A percentile compares a stretch with the other conserved stretches of the same genome.
Evolutionary conservation across 2,888 invertebrate species (phyloP).

Genomic region (Netelia virgata): DNA sequence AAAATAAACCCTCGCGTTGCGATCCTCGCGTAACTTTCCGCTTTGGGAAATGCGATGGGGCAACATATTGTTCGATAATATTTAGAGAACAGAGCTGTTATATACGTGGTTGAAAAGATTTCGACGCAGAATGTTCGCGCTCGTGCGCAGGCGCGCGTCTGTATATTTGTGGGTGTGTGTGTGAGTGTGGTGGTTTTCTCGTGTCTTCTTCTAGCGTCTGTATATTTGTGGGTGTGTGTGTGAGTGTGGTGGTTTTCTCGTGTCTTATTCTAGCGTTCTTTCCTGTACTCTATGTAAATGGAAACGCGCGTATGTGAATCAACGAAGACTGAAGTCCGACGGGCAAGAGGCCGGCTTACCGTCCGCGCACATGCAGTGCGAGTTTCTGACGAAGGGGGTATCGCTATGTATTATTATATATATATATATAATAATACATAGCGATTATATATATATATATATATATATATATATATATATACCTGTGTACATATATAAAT

Average conservation of each 20-base stretch:
- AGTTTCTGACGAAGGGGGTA: constrained; percentile 3
- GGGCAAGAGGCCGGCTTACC: constrained; percentile 28
- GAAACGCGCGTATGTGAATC: constrained; percentile 18
- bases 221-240: constrained; percentile 9
- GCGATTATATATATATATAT: constrained; percentile 8
- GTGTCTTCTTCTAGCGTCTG: not conserved
- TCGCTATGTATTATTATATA: constrained; percentile 25
- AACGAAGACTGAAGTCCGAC: not conserved
- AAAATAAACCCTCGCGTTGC: constrained; percentile 64
- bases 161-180: constrained; percentile 12
- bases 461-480: not conserved
- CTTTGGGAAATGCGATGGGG: constrained; percentile 52
- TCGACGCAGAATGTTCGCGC: constrained; percentile 65
- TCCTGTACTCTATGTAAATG: too few species aligned
- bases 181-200: constrained; percentile 61
- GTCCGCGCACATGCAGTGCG: constrained; percentile 47
- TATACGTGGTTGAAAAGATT: constrained; percentile 33
- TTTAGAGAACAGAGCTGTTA: constrained; percentile 73
- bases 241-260: constrained; percentile 61
- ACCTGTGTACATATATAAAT: not conserved
- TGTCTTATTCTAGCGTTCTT: not conserved
- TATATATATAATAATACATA: too few species aligned
- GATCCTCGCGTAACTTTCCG: constrained; percentile 61
- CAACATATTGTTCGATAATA: constrained; percentile 79
- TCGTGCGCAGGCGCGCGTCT: not conserved